A percentile compares a stretch with the other conserved stretches of the same genome.
These are phyloP conservation scores for Crotalus horridus DNA, from an alignment of 2,113 vertebrate species.

Conservation along the genomic window DNA sequence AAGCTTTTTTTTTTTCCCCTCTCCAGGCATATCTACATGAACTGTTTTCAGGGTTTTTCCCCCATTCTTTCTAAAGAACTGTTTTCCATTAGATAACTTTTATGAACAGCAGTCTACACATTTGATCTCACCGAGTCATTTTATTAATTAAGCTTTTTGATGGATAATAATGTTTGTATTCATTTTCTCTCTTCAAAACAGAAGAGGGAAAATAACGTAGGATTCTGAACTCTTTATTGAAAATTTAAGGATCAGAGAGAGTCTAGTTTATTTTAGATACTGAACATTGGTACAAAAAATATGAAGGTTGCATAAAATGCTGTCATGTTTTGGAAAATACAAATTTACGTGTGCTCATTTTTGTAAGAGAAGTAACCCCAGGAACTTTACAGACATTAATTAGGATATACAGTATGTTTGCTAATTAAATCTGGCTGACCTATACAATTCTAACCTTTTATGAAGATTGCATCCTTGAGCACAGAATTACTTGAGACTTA, in stretches of 20 bases:
- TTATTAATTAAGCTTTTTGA: constrained; percentile 5
- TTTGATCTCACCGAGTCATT: not conserved
- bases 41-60: not conserved
- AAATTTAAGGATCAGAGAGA: not conserved
- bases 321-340: not conserved
- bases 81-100: not conserved
- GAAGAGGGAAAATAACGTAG: not conserved
- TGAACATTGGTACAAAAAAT: not conserved
- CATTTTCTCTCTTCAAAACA: not conserved
- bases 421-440: not conserved
- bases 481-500: not conserved
- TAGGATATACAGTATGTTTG: not conserved
- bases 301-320: not conserved
- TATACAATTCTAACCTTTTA: not conserved
- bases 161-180: not conserved
- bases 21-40: not conserved
- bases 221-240: not conserved
- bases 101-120: not conserved
- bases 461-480: not conserved
- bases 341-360: not conserved
- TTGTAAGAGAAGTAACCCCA: not conserved
- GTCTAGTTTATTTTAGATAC: not conserved
- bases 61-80: not conserved
- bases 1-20: not conserved
- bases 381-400: not conserved